phyloP scores from a whole-genome alignment of 2,113 vertebrate genomes.

The Corynorhinus townsendii region DNA sequence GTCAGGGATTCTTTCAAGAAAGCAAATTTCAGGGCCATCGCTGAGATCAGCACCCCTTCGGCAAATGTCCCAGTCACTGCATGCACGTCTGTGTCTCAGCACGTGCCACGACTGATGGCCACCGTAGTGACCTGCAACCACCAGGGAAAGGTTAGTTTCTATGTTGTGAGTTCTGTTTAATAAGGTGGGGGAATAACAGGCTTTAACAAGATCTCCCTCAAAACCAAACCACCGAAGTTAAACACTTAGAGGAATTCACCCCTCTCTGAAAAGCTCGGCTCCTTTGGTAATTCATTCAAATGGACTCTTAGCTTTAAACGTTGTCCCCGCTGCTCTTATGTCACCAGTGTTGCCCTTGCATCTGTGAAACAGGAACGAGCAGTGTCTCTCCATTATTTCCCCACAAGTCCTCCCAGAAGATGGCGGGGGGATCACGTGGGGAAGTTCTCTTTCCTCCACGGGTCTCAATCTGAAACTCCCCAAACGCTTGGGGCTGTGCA shows the following conservation, averaged over 20 bases:
- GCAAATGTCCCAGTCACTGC: neutral
- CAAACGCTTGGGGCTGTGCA: neutral
- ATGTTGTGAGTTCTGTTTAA: neutral
- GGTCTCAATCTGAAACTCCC: conserved; percentile 47
- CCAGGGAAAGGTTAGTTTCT: neutral
- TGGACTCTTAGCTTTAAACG: neutral
- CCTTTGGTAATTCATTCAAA: neutral
- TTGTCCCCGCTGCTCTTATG: neutral
- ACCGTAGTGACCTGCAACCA: neutral
- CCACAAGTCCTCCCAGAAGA: neutral
- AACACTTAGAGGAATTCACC: neutral
- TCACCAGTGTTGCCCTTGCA: neutral
- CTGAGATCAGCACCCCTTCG: conserved; percentile 21
- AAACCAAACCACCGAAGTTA: neutral
- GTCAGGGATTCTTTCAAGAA: conserved; percentile 42
- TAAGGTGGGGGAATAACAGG: neutral
- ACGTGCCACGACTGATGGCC: neutral
- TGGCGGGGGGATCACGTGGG: neutral
- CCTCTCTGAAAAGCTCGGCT: neutral
- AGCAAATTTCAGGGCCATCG: conserved; percentile 19
- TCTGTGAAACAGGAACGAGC: neutral
- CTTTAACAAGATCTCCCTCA: neutral
- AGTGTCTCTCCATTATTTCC: neutral
- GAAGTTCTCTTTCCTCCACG: conserved; percentile 5
- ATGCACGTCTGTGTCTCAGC: neutral